Base-by-base conservation (phyloP, 37 sponge, comb jelly and placozoan species). In the Mnemiopsis leidyi region DNA sequence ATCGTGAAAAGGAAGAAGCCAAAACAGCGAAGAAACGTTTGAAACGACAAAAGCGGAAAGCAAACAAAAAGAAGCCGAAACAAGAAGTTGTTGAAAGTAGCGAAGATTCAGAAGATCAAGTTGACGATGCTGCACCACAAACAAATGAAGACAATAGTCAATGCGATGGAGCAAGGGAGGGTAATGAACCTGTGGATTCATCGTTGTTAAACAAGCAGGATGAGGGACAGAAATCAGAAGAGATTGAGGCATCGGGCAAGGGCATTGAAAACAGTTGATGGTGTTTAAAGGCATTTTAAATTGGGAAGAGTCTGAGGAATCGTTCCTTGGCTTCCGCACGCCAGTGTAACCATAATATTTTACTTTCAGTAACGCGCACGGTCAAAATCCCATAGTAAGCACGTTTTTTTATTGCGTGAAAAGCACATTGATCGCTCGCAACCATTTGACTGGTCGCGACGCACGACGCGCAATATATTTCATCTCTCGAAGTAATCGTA, bases 21-120 rank as follows among this genome's bases (percentile, higher is more conserved):
- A 95, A 83, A 68, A 98, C 99, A 71, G 96, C 96, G 0, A 98
- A 98, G 83, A 98, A 97, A 76, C 68, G 99, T 26, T 95, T 95
- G 20, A 98, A 97, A 67, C 95, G 99, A 40, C 93, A 95, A 39
- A 69, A 93, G 37, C 69, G 88, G 37, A 94, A 94, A 83, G 93
- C 92, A 21, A 71, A 69, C 26, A 94, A 71, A 38, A 94, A 67
- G 21, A 9, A 24, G 2, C 68, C 39, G 1, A 93, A 68, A 79
- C 68, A 92, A 0, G 48, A 31, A 67, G 69, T 69, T 36, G 77
- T 28, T 23, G 93, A 88, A 36, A 38, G 0, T 68, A 93, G 94
- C 29, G 69, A 92, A 3, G 96, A 69, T 48, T 76, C 31, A 26
- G 92, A n/a, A n/a, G n/a, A 69, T 32, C 20, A 23, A 25, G 71